Base-by-base conservation (phyloP, 2,888 invertebrate genomes). In the Disparrhopalites patrizii region DNA sequence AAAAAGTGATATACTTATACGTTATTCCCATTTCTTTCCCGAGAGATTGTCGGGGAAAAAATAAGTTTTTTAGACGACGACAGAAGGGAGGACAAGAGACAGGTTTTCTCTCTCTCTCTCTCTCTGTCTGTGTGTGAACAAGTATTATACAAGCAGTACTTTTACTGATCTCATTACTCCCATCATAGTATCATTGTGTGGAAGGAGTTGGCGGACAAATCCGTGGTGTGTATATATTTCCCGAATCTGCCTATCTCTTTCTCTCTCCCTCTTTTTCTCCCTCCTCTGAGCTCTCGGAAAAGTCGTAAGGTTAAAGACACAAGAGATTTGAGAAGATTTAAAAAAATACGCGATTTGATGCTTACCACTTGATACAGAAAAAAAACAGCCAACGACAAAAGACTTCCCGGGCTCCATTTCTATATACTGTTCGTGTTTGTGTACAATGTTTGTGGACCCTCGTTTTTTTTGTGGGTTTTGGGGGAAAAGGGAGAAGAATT, bases 261-360 rank as follows among this genome's bases (percentile, higher is more conserved):
- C 47, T 3, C 23, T 47, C 7, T 10, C 15, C 3, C 20, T 36
- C 20, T 47, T 7, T 47, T 23, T 47, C 25, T 47, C 23, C n/a
- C 20, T 20, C 8, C 47, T n/a, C 20, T 47, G 47, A 47, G 47
- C 47, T 47, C n/a, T n/a, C n/a, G n/a, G n/a, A 47, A 23, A 23
- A 47, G 47, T n/a, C 47, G 23, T 47, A 47, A 23, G 47, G 47
- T 47, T 47, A 47, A 47, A 47, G 47, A 47, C 47, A 47, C 47
- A 47, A 8, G 47, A 47, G 47, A 47, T 47, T 47, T 47, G 25
- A 23, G n/a, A 25, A 25, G 25, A 47, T 47, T 47, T 47, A 47
- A 23, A 23, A 25, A 25, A 47, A 47, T 47, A 47, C n/a, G 25
- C 47, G 25, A 47, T 47, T 18, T 47, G 47, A 47, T 47, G 23